Conservation (phyloP, 2,888 invertebrate genomes). For the Tetragonula carbonaria region DNA sequence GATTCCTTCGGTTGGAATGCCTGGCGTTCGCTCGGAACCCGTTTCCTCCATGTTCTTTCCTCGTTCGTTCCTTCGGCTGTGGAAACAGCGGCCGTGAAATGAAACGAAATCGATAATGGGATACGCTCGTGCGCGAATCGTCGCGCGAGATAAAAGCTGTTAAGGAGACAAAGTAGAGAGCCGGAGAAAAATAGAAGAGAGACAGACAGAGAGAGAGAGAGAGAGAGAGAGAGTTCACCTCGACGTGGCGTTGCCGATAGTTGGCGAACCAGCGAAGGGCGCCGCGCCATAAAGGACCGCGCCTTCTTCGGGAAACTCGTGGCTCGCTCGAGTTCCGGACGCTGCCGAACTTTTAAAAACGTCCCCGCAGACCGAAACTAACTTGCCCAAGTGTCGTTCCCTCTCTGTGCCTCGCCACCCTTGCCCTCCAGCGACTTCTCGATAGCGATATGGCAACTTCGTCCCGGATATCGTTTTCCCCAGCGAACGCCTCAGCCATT, state of each 20-base stretch:
- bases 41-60: slow-evolving; percentile 11
- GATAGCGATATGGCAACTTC: slow-evolving; percentile 73
- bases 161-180: slow-evolving; percentile 70
- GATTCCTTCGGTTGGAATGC: slow-evolving; percentile 61
- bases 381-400: slow-evolving; percentile 65
- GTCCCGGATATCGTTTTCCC: slow-evolving; percentile 12
- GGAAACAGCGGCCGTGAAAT: slow-evolving; percentile 67
- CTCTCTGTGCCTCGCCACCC: slow-evolving; percentile 19
- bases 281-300: slow-evolving; percentile 16
- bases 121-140: slow-evolving; percentile 68
- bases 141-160: slow-evolving; percentile 69
- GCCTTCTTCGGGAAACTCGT: slow-evolving; percentile 10
- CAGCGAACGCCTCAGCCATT: slow-evolving; percentile 65
- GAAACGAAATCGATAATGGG: slow-evolving; percentile 74
- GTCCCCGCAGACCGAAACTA: slow-evolving; percentile 70
- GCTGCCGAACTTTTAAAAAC: slow-evolving; percentile 73
- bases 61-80: slow-evolving; percentile 43
- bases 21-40: slow-evolving; percentile 57
- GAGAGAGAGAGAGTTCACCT: background rate
- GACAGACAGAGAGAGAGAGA: too few species aligned
- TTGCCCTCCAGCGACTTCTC: slow-evolving; percentile 62
- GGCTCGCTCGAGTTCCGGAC: slow-evolving; percentile 27
- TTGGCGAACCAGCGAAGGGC: background rate
- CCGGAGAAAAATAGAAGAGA: slow-evolving; percentile 33
- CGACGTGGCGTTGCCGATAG: slow-evolving; percentile 4